These are phyloP conservation scores for Eubasilissa regina DNA, from an alignment of 1,140 invertebrate species.

Conservation along the genomic window DNA sequence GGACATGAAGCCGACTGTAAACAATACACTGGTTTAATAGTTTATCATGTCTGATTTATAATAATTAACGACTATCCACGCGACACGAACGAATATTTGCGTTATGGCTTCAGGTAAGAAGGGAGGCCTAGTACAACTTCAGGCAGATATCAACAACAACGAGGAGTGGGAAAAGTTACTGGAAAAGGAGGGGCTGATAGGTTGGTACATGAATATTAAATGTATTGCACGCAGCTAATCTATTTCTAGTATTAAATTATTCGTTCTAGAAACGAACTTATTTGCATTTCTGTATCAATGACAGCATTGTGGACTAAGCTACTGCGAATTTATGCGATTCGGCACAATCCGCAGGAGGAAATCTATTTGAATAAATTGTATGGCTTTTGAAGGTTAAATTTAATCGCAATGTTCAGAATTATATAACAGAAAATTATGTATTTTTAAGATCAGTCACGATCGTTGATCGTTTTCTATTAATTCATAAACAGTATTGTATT, in stretches of 20 bases:
- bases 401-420: conserved; percentile 24
- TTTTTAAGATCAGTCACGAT: not conserved
- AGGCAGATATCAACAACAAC: conserved; percentile 86
- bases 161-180: conserved; percentile 91
- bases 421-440: not conserved
- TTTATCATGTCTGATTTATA: not conserved
- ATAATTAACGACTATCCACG: not conserved
- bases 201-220: conserved; percentile 69
- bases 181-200: conserved; percentile 83
- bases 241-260: conserved; percentile 48
- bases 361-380: conserved; percentile 23
- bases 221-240: conserved; percentile 44
- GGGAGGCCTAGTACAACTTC: conserved; percentile 81
- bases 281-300: conserved; percentile 44
- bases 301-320: not conserved
- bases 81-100: not conserved
- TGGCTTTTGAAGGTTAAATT: conserved; percentile 13
- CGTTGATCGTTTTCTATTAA: not conserved
- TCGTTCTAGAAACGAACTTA: conserved; percentile 4
- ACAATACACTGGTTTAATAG: conserved; percentile 28
- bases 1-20: not conserved
- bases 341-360: not conserved
- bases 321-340: conserved; percentile 13
- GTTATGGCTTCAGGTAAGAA: conserved; percentile 77
- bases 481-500: not conserved